Percentiles rank a stretch among this genome's conserved stretches.
Evolutionary conservation across 2,888 invertebrate genomes (phyloP).

Genomic region (Coleophora deauratella): DNA sequence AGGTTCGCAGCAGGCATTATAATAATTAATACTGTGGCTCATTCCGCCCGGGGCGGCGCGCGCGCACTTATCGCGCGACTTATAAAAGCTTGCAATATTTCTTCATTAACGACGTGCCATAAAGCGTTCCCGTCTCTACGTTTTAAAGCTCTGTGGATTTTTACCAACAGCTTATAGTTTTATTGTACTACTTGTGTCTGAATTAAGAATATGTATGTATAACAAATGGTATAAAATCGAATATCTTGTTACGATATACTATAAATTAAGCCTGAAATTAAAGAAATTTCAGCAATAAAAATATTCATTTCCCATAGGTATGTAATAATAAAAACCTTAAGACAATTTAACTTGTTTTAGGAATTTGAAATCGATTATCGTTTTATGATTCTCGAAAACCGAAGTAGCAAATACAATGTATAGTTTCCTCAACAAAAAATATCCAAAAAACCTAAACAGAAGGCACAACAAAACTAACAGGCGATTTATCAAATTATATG

Average conservation of each 20-base stretch:
- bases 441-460: slow-evolving; percentile 30
- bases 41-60: slow-evolving; percentile 36
- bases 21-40: slow-evolving; percentile 48
- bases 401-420: slow-evolving; percentile 15
- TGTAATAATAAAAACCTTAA: too few relatives aligned
- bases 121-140: slow-evolving; percentile 28
- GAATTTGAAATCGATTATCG: neutral
- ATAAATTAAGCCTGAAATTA: too few relatives aligned
- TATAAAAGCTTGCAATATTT: slow-evolving; percentile 65
- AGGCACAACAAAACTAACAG: slow-evolving; percentile 29
- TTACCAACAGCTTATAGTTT: slow-evolving; percentile 10
- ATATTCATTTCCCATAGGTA: too few relatives aligned
- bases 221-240: too few relatives aligned
- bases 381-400: slow-evolving; percentile 7
- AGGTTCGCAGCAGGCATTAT: slow-evolving; percentile 29
- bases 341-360: neutral
- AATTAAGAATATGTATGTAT: too few relatives aligned
- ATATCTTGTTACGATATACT: too few relatives aligned
- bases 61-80: slow-evolving; percentile 46
- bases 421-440: slow-evolving; percentile 17
- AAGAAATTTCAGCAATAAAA: too few relatives aligned
- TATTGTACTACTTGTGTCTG: too few relatives aligned
- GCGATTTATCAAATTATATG: slow-evolving; percentile 66
- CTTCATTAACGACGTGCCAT: slow-evolving; percentile 63
- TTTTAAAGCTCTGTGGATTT: slow-evolving; percentile 14